Base-by-base conservation (phyloP, 23 tunicate species). In the Trididemnum miniatum region DNA sequence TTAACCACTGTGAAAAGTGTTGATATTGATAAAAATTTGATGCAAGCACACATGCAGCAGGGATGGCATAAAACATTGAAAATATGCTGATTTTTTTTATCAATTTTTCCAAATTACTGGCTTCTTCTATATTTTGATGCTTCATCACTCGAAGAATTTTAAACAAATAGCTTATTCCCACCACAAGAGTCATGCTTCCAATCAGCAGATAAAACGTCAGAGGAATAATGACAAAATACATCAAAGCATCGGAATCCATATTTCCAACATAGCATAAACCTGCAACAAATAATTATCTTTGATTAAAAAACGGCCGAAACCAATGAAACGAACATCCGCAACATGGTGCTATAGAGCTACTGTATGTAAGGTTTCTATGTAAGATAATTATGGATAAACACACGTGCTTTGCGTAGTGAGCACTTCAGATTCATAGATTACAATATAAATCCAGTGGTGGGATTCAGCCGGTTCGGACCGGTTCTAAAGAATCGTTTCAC, bases 251-350 rank as follows among this genome's bases (percentile, higher is more conserved):
- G 0, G 81, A 87, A 30, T 91, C 90, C 35, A 85, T 65, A 51
- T 86, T 91, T 22, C 97, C 97, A 62, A 91, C 84, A 81, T 85
- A 85, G 73, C 97, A 91, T 26, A 91, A 9, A 1, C 97, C 97
- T 91, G 84, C 2, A 75, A 85, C 49, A 15, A 0, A 67, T 49
- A 49, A 49, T 9, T 18, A 49, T 18, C 15, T 49, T 49, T 49
- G n/a, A n/a, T n/a, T n/a, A n/a, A n/a, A n/a, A n/a, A n/a, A n/a
- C n/a, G n/a, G n/a, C n/a, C n/a, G n/a, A n/a, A n/a, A n/a, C n/a
- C n/a, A n/a, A n/a, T n/a, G n/a, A n/a, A n/a, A n/a, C n/a, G n/a
- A n/a, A n/a, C n/a, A n/a, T n/a, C n/a, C n/a, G n/a, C n/a, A n/a
- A n/a, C n/a, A n/a, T n/a, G n/a, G n/a, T n/a, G n/a, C n/a, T n/a